Evolutionary conservation across 2,797 vertebrate species (phyloP), one percentile per base, ranked within the genome.

Genomic region (Melopsittacus undulatus): DNA sequence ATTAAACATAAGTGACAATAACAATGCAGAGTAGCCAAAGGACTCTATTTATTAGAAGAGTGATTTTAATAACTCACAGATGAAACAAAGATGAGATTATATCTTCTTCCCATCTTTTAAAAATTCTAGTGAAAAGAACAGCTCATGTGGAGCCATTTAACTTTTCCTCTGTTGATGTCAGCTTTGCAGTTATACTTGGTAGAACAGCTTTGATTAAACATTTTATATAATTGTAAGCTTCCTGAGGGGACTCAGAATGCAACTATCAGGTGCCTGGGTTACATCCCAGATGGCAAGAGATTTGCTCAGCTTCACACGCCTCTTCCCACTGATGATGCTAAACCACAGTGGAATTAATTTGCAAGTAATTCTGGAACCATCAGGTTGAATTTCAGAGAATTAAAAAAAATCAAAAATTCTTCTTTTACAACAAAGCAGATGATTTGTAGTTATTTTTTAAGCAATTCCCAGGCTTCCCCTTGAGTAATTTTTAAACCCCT

Each of bases 201-300:
- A 92, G n/a, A 97, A 92, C 94, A 94, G 90, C 68, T 95, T 95
- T 95, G 95, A 97, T 95, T 80, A 93, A 94, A 92, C 83, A 94
- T 96, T 96, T 95, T 94, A 94, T 84, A 90, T 87, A 95, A 96
- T 87, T 93, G 82, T 90, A 93, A 91, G 72, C 84, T 94, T 95
- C 80, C 95, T 95, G 88, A 90, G 76, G 93, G 95, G 84, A 94
- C 92, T 85, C 56, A 69, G 89, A 95, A 94, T 80, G 92, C 79
- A 91, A 94, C 89, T 93, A 89, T 96, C 92, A 95, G 96, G 92
- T 96, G 92, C 76, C 84, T 87, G 61, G 84, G 87, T 80, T 90
- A 92, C 87, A 96, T 95, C 96, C 89, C 93, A 90, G 92, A 96
- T 95, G 97, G 90, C 84, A 94, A 87, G 90, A 95, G 94, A 96